Conservation (phyloP, 2,888 invertebrate genomes). For the Alsophila aescularia region DNA sequence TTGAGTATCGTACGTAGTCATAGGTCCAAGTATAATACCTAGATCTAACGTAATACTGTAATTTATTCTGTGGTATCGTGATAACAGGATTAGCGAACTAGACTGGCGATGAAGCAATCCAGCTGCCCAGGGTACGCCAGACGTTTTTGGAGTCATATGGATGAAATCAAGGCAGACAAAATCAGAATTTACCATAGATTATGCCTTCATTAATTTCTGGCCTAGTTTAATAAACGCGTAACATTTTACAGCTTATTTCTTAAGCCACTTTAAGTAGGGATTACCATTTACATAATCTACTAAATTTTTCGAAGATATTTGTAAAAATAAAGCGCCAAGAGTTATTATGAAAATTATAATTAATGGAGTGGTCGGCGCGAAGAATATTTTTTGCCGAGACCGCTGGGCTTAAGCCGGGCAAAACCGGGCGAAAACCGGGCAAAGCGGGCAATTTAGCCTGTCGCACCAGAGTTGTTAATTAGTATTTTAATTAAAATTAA, state of each 20-base stretch:
- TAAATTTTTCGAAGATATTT: slow-evolving; percentile 50
- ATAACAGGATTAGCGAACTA: too few species aligned
- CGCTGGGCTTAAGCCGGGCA: slow-evolving; percentile 58
- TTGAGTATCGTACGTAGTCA: too few species aligned
- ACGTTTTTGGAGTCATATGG: too few species aligned
- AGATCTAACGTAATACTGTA: too few species aligned
- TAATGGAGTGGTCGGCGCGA: slow-evolving; percentile 66
- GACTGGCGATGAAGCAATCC: too few species aligned
- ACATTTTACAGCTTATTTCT: neutral
- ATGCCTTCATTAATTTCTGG: too few species aligned
- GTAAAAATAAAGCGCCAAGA: slow-evolving; percentile 57
- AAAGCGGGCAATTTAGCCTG: slow-evolving; percentile 69
- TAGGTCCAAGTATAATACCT: too few species aligned
- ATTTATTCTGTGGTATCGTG: too few species aligned
- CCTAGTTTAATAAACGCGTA: neutral
- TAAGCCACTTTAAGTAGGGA: slow-evolving; percentile 42
- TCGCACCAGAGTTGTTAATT: slow-evolving; percentile 68
- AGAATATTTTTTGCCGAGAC: slow-evolving; percentile 61
- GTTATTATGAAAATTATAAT: slow-evolving; percentile 61
- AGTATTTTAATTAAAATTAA: slow-evolving; percentile 80
- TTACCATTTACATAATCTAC: slow-evolving; percentile 65
- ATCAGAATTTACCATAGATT: too few species aligned
- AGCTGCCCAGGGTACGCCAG: too few species aligned
- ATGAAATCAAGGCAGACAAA: too few species aligned
- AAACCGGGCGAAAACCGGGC: slow-evolving; percentile 61